phyloP scores from a whole-genome alignment of 2,888 invertebrate species.

The Axea sp. region DNA sequence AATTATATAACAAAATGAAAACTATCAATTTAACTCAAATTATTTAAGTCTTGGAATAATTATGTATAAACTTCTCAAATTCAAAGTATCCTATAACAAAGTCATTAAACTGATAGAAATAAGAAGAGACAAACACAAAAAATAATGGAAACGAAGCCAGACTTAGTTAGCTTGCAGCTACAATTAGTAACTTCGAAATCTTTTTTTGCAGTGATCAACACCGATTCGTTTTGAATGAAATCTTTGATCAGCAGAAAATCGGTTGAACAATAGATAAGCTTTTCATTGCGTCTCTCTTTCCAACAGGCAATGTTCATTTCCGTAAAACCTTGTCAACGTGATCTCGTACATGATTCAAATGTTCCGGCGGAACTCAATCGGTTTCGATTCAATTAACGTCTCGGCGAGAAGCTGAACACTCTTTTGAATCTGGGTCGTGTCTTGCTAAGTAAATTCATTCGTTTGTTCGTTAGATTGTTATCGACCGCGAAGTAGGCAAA shows the following conservation, averaged over 20 bases:
- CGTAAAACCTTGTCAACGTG: constrained; percentile 39
- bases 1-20: too few relatives aligned
- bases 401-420: constrained; percentile 46
- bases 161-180: too few relatives aligned
- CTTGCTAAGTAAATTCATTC: constrained; percentile 36
- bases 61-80: too few relatives aligned
- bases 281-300: too few relatives aligned
- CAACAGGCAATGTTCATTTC: constrained; percentile 48
- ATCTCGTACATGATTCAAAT: constrained; percentile 37
- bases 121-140: too few relatives aligned
- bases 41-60: too few relatives aligned
- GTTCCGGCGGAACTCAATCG: constrained; percentile 61
- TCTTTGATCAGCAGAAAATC: constrained; percentile 45
- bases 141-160: too few relatives aligned
- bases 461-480: constrained; percentile 34
- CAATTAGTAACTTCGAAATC: neutral
- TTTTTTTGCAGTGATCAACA: constrained; percentile 7
- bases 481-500: constrained; percentile 67
- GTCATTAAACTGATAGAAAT: too few relatives aligned
- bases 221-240: constrained; percentile 20
- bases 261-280: constrained; percentile 33
- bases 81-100: too few relatives aligned
- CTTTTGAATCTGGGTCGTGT: constrained; percentile 49
- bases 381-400: constrained; percentile 64
- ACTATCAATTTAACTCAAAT: too few relatives aligned